phyloP scores from a whole-genome alignment of 1,140 invertebrate genomes.

The Carposina sasakii region DNA sequence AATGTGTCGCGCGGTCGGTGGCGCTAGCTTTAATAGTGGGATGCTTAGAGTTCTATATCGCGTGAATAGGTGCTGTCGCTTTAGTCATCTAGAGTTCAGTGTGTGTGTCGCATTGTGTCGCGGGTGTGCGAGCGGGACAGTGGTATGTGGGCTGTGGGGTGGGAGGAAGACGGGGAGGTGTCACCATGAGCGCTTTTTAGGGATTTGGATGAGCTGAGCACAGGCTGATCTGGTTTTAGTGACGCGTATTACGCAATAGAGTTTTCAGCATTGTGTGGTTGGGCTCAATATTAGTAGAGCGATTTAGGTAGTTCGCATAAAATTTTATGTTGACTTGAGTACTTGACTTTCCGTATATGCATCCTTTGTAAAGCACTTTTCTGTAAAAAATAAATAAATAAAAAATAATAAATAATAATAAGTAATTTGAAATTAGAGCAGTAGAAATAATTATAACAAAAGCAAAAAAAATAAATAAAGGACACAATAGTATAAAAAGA shows the following conservation, averaged over 20 bases:
- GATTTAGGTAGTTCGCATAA: too few species aligned
- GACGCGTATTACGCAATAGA: conserved; percentile 34
- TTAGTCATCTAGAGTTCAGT: conserved; percentile 32
- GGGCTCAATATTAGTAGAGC: too few species aligned
- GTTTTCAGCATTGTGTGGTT: too few species aligned
- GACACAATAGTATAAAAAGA: too few species aligned
- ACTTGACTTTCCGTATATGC: too few species aligned
- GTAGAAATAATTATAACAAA: too few species aligned
- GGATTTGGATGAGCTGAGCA: conserved; percentile 48
- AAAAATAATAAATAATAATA: too few species aligned
- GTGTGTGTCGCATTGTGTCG: conserved; percentile 58
- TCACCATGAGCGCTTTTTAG: conserved; percentile 59
- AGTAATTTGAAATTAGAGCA: too few species aligned
- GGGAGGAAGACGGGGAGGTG: conserved; percentile 52
- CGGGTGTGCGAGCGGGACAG: conserved; percentile 51
- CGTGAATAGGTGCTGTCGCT: conserved; percentile 32
- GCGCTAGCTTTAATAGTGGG: conserved; percentile 42
- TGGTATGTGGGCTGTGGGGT: conserved; percentile 22
- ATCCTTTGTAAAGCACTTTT: conserved; percentile 21
- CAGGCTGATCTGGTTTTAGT: conserved; percentile 34
- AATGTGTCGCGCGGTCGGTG: conserved; percentile 64
- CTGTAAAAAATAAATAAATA: not conserved
- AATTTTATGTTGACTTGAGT: too few species aligned
- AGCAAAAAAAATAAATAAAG: too few species aligned
- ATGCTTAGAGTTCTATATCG: conserved; percentile 41